Evolutionary conservation across 2,888 invertebrate genomes (phyloP).

Genomic region (Amiota mariae): DNA sequence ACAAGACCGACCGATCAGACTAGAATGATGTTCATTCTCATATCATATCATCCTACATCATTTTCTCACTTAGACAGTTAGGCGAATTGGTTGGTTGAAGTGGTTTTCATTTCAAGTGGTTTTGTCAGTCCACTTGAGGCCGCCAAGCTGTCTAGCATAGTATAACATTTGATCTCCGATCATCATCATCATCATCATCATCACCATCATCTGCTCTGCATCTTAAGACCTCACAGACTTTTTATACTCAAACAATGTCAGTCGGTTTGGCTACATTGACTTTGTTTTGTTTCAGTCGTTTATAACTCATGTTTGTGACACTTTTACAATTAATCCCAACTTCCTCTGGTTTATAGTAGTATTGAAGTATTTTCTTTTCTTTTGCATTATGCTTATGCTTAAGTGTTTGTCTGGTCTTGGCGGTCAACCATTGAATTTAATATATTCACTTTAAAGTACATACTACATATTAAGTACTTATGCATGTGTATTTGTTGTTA

Average conservation of each 20-base stretch:
- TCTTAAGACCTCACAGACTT: constrained; percentile 2
- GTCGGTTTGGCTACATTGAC: constrained; percentile 37
- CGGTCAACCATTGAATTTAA: constrained; percentile 53
- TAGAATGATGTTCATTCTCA: no score
- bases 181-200: no score
- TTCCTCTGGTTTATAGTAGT: background rate
- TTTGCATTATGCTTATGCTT: background rate
- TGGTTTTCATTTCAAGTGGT: constrained; percentile 53
- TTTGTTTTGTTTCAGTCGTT: constrained; percentile 29
- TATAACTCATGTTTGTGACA: constrained; percentile 17
- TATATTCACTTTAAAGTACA: background rate
- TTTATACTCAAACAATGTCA: background rate
- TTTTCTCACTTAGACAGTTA: no score
- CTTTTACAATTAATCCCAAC: constrained; percentile 21
- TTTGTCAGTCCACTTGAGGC: constrained; percentile 52
- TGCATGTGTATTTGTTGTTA: background rate
- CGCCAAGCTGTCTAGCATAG: constrained; percentile 59
- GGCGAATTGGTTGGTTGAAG: background rate
- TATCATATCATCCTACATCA: no score
- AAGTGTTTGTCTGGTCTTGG: constrained; percentile 40
- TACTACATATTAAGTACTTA: background rate
- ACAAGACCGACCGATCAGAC: no score
- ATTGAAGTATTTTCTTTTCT: no score
- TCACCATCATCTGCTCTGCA: no score
- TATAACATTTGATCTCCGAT: no score